Conservation (phyloP, 2,113 vertebrate species). For the Rhombomys opimus region DNA sequence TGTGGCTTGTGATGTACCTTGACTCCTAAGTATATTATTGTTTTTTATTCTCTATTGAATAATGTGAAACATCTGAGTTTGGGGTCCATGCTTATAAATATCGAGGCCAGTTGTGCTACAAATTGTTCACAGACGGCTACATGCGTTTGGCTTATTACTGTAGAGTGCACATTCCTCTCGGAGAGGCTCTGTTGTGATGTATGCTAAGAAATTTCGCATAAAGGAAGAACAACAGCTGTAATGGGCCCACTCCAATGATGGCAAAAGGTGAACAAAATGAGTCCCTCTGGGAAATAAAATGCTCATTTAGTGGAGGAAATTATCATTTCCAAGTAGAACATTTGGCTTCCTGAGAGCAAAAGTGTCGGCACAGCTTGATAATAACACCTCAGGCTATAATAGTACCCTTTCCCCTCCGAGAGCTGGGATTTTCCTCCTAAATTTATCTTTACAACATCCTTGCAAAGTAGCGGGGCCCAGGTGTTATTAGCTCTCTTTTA, state of each 20-base stretch:
- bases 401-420: slow-evolving; percentile 62
- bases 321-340: slow-evolving; percentile 78
- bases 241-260: slow-evolving; percentile 67
- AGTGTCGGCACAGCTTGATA: slow-evolving; percentile 75
- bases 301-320: slow-evolving; percentile 77
- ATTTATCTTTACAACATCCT: slow-evolving; percentile 67
- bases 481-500: slow-evolving; percentile 53
- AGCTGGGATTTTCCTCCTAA: slow-evolving; percentile 50
- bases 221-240: slow-evolving; percentile 77
- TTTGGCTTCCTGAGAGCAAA: slow-evolving; percentile 77
- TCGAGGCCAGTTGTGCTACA: slow-evolving; percentile 20
- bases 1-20: not conserved
- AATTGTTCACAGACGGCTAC: slow-evolving; percentile 12
- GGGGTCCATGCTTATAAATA: slow-evolving; percentile 16
- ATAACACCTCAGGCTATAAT: slow-evolving; percentile 68
- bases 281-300: slow-evolving; percentile 78
- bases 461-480: slow-evolving; percentile 53
- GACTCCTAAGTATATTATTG: slow-evolving; percentile 27
- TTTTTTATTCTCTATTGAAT: slow-evolving; percentile 42
- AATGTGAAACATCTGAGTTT: slow-evolving; percentile 18
- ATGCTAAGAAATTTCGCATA: slow-evolving; percentile 74
- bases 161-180: slow-evolving; percentile 25
- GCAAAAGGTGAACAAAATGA: slow-evolving; percentile 79
- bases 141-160: not conserved
- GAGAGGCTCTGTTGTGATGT: slow-evolving; percentile 53